Conservation (phyloP, 2,888 invertebrate species). For the Drosophila nigricruria region DNA sequence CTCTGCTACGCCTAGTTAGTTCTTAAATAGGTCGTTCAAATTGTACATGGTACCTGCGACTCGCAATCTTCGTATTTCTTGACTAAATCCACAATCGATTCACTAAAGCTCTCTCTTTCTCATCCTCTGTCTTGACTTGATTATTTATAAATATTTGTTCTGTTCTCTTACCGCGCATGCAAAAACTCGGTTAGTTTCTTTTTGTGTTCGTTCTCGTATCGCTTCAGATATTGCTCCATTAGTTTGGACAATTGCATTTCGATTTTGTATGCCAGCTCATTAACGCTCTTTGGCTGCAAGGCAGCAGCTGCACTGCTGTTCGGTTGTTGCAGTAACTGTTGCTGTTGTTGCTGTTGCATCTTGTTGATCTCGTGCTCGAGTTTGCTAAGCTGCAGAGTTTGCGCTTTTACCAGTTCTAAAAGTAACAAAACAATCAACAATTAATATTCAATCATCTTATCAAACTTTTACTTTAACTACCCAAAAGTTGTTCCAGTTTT, state of each 20-base stretch:
- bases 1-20: too few relatives aligned
- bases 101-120: too few relatives aligned
- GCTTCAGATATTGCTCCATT: constrained; percentile 84
- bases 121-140: neutral
- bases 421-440: neutral
- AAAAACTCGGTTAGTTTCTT: constrained; percentile 83
- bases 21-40: too few relatives aligned
- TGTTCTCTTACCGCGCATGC: constrained; percentile 74
- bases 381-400: constrained; percentile 86
- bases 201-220: constrained; percentile 84
- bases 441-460: neutral
- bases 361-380: constrained; percentile 85
- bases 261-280: constrained; percentile 82
- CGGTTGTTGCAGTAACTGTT: constrained; percentile 25
- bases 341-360: constrained; percentile 61
- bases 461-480: constrained; percentile 51
- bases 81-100: too few relatives aligned
- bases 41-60: too few relatives aligned
- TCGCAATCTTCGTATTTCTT: too few relatives aligned
- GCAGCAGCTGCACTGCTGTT: constrained; percentile 52
- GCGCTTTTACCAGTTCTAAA: constrained; percentile 86
- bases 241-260: constrained; percentile 84
- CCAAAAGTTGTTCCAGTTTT: constrained; percentile 83
- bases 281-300: constrained; percentile 73
- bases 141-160: neutral